Evolutionary conservation across 2,113 vertebrate genomes (phyloP).

Genomic region (Chauna torquata): DNA sequence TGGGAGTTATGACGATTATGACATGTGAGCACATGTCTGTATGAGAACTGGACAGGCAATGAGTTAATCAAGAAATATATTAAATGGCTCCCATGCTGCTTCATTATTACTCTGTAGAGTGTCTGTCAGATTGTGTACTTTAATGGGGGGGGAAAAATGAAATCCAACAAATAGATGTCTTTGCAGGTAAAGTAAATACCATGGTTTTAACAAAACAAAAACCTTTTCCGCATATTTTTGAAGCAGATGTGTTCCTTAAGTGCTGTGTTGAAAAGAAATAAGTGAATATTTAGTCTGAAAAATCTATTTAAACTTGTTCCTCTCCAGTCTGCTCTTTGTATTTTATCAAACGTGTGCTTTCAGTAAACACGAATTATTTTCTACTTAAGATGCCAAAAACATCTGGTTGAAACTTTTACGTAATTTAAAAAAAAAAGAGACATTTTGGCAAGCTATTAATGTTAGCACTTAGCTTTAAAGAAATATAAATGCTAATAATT

Average conservation of each 20-base stretch:
- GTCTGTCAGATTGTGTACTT: slow-evolving; percentile 77
- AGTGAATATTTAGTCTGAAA: background rate
- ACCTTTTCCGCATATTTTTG: background rate
- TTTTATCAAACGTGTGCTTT: background rate
- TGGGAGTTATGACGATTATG: slow-evolving; percentile 94
- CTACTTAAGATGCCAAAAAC: background rate
- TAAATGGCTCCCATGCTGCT: slow-evolving; percentile 92
- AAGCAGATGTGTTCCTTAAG: background rate
- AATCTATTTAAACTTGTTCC: background rate
- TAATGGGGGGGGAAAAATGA: slow-evolving; percentile 28
- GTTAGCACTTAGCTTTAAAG: background rate
- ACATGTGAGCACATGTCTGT: slow-evolving; percentile 95
- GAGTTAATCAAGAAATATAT: slow-evolving; percentile 94
- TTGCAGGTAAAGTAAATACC: slow-evolving; percentile 12
- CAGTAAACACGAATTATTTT: background rate
- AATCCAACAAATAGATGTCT: background rate
- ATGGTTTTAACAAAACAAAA: slow-evolving; percentile 21
- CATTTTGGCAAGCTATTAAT: slow-evolving; percentile 23
- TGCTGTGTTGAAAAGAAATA: background rate
- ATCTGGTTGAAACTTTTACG: background rate
- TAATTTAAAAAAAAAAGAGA: background rate
- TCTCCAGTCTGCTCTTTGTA: background rate
- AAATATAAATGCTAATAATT: slow-evolving; percentile 24
- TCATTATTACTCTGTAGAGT: slow-evolving; percentile 80
- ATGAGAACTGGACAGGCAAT: slow-evolving; percentile 91